These are phyloP conservation scores for Chinchilla lanigera DNA, from an alignment of 2,113 vertebrate species.

Conservation along the genomic window DNA sequence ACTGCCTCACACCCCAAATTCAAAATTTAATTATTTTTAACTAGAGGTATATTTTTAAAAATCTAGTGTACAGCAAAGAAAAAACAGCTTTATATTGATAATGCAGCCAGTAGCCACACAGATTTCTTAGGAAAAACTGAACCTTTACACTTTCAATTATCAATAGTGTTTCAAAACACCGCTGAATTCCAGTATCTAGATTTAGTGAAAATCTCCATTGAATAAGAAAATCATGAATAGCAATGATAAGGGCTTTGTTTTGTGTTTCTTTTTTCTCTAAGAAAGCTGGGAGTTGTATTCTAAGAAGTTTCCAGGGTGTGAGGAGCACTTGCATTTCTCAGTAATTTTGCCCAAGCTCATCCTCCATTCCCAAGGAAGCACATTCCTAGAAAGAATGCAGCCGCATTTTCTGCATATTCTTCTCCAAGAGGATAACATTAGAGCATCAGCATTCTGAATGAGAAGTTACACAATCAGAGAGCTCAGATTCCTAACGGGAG, in stretches of 20 bases:
- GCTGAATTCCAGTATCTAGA: neutral
- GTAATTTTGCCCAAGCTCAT: neutral
- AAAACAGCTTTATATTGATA: constrained; percentile 4
- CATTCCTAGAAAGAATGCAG: neutral
- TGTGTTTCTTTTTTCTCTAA: neutral
- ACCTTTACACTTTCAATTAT: neutral
- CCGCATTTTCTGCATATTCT: neutral
- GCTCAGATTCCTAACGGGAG: neutral
- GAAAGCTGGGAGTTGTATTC: neutral
- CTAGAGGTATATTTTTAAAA: neutral
- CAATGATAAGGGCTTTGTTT: neutral
- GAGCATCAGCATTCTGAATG: neutral
- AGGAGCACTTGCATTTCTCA: neutral
- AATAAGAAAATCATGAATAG: constrained; percentile 24
- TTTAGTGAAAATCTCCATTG: neutral
- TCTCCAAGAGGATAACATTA: neutral
- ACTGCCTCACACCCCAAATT: neutral
- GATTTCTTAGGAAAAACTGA: neutral
- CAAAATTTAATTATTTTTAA: constrained; percentile 33
- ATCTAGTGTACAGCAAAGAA: neutral
- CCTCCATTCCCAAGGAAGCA: neutral
- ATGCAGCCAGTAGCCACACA: neutral
- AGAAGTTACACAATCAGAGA: neutral
- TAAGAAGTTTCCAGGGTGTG: neutral
- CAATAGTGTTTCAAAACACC: neutral